Percentiles rank a stretch among this genome's conserved stretches.
phyloP scores from a whole-genome alignment of 2,797 vertebrate genomes.

The Amphiprion clarkii region DNA sequence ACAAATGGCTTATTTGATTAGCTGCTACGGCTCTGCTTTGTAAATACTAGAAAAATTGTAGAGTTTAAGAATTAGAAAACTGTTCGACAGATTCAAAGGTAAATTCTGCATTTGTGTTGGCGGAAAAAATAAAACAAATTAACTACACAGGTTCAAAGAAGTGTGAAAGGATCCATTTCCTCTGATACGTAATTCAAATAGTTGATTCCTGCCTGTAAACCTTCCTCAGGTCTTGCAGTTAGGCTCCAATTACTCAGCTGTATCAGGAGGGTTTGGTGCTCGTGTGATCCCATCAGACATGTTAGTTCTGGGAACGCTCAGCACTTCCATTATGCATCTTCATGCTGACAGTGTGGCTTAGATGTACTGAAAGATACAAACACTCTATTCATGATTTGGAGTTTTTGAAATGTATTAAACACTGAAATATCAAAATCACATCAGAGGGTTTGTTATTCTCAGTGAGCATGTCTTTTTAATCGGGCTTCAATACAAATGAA shows the following conservation, averaged over 20 bases:
- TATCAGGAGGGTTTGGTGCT: constrained; percentile 35
- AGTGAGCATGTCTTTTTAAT: constrained; percentile 20
- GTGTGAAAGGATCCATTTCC: constrained; percentile 19
- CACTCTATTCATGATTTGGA: constrained; percentile 11
- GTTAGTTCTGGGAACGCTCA: constrained; percentile 56
- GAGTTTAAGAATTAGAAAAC: background rate
- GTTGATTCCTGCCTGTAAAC: constrained; percentile 20
- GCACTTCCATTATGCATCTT: constrained; percentile 55
- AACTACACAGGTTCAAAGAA: constrained; percentile 21
- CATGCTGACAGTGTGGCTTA: constrained; percentile 45
- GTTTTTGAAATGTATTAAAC: constrained; percentile 41
- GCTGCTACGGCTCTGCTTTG: no score
- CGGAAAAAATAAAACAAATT: background rate
- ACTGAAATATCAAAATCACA: constrained; percentile 27
- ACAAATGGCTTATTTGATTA: no score
- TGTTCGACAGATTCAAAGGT: background rate
- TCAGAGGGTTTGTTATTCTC: constrained; percentile 23
- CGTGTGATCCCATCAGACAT: constrained; percentile 57
- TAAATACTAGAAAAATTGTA: background rate
- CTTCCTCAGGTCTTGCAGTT: constrained; percentile 42
- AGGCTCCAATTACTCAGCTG: constrained; percentile 57
- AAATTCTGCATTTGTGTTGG: no score
- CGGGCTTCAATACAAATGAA: constrained; percentile 28
- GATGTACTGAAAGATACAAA: constrained; percentile 35
- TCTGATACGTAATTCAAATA: constrained; percentile 23